Evolutionary conservation across 2,113 vertebrate genomes (phyloP).

Genomic region (Psilopogon haemacephalus): DNA sequence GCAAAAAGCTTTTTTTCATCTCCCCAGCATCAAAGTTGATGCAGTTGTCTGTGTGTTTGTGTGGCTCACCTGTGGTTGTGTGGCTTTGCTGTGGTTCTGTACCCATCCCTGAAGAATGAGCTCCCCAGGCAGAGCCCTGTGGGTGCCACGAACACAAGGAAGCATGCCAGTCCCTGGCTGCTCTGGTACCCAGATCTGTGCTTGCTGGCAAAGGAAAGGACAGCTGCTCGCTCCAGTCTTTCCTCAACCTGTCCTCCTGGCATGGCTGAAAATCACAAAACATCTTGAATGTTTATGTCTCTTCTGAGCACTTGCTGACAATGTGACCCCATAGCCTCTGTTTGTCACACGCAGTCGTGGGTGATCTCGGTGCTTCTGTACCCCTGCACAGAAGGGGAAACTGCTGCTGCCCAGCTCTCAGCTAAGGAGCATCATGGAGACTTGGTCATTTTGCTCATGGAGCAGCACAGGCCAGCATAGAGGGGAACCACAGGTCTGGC

Average conservation of each 20-base stretch:
- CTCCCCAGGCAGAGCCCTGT: neutral
- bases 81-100: neutral
- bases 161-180: neutral
- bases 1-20: conserved; percentile 15
- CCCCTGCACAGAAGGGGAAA: neutral
- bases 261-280: neutral
- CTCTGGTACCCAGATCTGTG: neutral
- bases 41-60: neutral
- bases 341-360: rapidly evolving
- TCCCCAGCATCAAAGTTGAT: neutral
- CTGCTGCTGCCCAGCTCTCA: neutral
- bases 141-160: neutral
- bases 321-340: neutral
- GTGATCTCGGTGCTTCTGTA: neutral
- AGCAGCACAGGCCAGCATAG: neutral
- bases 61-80: neutral
- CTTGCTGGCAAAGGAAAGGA: neutral
- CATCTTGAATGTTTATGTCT: neutral
- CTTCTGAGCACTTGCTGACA: rapidly evolving
- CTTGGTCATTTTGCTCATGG: rapidly evolving
- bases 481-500: neutral
- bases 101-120: neutral
- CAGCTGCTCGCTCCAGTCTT: neutral
- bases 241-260: neutral
- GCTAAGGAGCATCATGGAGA: neutral